phyloP scores from a whole-genome alignment of 2,113 vertebrate species.

The Setophaga petechia region DNA sequence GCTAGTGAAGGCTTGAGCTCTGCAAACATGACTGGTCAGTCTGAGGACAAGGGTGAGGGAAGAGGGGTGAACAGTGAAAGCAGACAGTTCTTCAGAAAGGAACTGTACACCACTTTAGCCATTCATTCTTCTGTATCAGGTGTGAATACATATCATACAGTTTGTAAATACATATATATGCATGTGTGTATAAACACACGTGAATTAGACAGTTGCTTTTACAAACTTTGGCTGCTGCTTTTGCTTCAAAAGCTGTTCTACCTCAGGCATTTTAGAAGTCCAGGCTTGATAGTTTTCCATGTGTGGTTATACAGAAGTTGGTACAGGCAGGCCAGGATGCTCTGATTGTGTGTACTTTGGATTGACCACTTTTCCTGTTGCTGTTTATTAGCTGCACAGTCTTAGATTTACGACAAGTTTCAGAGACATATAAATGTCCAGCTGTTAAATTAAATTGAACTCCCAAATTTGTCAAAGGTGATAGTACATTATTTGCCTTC shows the following conservation, averaged over 20 bases:
- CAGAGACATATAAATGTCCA: not conserved
- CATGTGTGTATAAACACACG: accelerated
- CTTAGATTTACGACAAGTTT: not conserved
- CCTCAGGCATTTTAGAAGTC: not conserved
- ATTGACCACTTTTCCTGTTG: not conserved
- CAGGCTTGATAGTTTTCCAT: not conserved
- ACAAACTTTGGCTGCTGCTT: not conserved
- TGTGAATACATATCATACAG: not conserved
- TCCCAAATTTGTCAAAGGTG: not conserved
- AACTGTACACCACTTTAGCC: not conserved
- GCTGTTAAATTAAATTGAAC: not conserved
- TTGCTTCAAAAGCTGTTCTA: not conserved
- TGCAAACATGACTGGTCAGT: not conserved
- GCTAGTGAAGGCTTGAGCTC: not conserved
- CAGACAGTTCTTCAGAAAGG: not conserved
- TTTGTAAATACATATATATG: not conserved
- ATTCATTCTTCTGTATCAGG: not conserved
- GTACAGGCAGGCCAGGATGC: not conserved
- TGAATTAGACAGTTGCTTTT: not conserved
- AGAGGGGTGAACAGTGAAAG: not conserved
- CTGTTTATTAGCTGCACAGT: not conserved
- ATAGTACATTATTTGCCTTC: not conserved
- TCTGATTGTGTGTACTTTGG: not conserved
- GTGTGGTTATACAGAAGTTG: not conserved
- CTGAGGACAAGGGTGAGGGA: not conserved